Percentiles rank a stretch among this genome's conserved stretches.
phyloP scores from a whole-genome alignment of 2,113 vertebrate species.

The Dicrurus megarhynchus region DNA sequence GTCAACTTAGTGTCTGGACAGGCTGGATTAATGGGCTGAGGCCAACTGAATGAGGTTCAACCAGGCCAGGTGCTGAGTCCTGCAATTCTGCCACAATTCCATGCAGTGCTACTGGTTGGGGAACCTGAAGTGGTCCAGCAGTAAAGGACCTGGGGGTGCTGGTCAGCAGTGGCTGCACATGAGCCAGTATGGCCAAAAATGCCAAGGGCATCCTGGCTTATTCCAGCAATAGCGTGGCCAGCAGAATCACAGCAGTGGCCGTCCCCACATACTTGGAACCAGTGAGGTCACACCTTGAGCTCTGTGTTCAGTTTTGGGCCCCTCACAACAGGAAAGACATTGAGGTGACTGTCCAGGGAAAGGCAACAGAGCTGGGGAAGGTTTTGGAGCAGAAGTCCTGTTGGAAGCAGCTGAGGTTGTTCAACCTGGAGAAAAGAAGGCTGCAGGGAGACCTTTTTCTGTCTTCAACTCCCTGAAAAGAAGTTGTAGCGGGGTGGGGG shows the following conservation, averaged over 20 bases:
- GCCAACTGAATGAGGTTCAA: fast-evolving
- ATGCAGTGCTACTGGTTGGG: neutral
- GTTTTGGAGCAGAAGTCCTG: neutral
- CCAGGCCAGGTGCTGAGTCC: neutral
- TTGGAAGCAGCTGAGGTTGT: neutral
- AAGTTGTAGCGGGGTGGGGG: too few relatives aligned
- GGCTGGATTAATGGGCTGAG: neutral
- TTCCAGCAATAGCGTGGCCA: neutral
- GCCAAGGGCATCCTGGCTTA: neutral
- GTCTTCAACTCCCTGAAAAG: too few relatives aligned
- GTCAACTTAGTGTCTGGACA: too few relatives aligned
- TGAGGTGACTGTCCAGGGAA: too few relatives aligned
- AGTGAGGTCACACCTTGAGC: neutral
- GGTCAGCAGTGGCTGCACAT: neutral
- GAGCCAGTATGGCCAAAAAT: neutral
- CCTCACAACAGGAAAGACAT: neutral
- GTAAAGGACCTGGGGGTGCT: neutral
- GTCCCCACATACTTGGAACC: fast-evolving
- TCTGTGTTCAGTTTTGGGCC: neutral
- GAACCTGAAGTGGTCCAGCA: neutral
- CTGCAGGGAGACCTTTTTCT: neutral
- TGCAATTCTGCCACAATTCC: neutral
- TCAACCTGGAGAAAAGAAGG: neutral
- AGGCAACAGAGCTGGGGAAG: neutral
- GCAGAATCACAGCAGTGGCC: neutral